Percentiles rank a stretch among this genome's conserved stretches.
These are phyloP conservation scores for Xestia ashworthii DNA, from an alignment of 2,888 invertebrate genomes.

Conservation along the genomic window DNA sequence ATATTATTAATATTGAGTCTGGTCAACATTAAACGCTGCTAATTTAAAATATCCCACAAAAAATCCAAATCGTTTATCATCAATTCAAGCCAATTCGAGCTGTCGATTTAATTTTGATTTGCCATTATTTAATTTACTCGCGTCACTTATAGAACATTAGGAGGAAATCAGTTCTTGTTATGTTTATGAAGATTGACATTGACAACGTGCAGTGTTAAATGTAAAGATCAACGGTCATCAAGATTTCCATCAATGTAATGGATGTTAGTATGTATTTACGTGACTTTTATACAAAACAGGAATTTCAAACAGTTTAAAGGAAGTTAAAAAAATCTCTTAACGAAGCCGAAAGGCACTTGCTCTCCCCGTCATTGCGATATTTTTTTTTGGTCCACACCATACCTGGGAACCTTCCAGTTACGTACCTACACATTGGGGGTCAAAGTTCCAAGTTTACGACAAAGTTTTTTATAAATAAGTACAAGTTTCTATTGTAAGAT, in stretches of 20 bases:
- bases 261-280: not conserved
- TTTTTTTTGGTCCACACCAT: no score
- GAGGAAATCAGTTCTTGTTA: constrained; percentile 42
- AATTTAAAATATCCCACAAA: constrained; percentile 44
- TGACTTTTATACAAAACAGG: not conserved
- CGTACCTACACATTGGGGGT: no score
- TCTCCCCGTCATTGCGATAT: no score
- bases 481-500: no score
- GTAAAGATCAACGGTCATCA: constrained; percentile 5
- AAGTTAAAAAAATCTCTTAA: no score
- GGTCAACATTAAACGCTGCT: not conserved
- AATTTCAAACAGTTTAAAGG: not conserved
- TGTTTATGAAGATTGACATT: constrained; percentile 49
- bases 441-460: no score
- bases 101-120: constrained; percentile 56
- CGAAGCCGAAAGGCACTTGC: no score
- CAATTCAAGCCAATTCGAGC: constrained; percentile 54
- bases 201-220: constrained; percentile 11
- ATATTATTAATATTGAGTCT: constrained; percentile 4
- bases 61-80: constrained; percentile 27
- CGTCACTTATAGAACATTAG: constrained; percentile 38
- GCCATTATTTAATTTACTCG: constrained; percentile 54
- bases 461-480: no score
- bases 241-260: not conserved
- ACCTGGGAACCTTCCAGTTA: no score